A percentile compares a stretch with the other conserved stretches of the same genome.
Evolutionary conservation across 2,888 invertebrate genomes (phyloP).

Genomic region (Cetonia aurata): DNA sequence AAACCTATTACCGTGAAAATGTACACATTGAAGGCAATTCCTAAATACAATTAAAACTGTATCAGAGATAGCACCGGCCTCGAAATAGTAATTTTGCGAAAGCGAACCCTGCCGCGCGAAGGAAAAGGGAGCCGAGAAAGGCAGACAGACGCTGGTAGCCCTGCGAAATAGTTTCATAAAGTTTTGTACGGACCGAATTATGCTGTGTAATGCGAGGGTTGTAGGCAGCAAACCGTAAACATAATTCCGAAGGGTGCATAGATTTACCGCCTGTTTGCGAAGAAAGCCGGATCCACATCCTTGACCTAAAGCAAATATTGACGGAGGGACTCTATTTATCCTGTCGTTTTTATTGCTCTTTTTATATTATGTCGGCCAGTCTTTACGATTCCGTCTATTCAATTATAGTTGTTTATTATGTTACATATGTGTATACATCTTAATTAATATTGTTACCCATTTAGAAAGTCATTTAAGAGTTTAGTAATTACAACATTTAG

Average conservation of each 20-base stretch:
- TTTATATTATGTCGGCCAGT: slow-evolving; percentile 15
- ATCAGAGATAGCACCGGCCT: no score
- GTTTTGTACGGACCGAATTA: slow-evolving; percentile 58
- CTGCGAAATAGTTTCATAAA: slow-evolving; percentile 43
- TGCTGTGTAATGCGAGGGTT: slow-evolving; percentile 65
- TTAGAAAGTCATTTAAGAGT: not conserved
- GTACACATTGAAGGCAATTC: no score
- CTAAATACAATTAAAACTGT: no score
- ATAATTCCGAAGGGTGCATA: slow-evolving; percentile 66
- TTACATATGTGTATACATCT: not conserved
- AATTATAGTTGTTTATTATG: slow-evolving; percentile 9
- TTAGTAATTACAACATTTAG: not conserved
- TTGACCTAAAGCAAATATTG: slow-evolving; percentile 59
- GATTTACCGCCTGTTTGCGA: slow-evolving; percentile 66
- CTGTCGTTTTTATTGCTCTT: slow-evolving; percentile 52
- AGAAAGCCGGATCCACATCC: slow-evolving; percentile 52
- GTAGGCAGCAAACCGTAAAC: slow-evolving; percentile 67
- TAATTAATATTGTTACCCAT: not conserved
- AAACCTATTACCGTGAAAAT: no score
- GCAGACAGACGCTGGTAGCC: slow-evolving; percentile 32
- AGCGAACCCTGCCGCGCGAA: not conserved
- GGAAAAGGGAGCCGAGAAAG: not conserved
- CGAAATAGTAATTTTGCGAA: slow-evolving; percentile 9
- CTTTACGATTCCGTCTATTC: not conserved
- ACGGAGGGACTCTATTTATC: slow-evolving; percentile 49